Conservation (phyloP, 2,113 vertebrate genomes). For the Sprattus sprattus region DNA sequence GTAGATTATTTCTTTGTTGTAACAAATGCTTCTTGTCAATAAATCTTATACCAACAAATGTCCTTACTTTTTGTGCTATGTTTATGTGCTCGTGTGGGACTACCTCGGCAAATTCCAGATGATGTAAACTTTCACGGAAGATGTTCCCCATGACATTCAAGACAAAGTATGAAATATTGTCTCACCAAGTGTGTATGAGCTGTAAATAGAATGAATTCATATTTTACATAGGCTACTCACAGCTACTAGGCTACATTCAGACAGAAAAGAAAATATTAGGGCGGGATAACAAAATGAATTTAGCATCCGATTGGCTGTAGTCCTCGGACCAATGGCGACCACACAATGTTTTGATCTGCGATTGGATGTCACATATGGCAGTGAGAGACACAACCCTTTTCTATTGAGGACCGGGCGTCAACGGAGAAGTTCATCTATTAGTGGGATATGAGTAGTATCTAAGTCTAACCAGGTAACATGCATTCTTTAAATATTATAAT, state of each 20-base stretch:
- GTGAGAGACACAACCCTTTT: not conserved
- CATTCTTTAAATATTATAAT: not conserved
- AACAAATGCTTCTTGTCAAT: no score
- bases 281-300: not conserved
- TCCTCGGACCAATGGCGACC: not conserved
- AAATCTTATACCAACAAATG: no score
- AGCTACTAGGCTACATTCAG: not conserved
- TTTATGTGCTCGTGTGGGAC: no score
- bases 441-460: constrained; percentile 5
- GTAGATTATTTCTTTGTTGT: no score
- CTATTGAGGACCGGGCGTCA: constrained; percentile 5
- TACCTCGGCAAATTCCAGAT: not conserved
- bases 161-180: not conserved
- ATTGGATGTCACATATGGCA: not conserved
- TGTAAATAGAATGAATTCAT: no score
- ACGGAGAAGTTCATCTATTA: not conserved
- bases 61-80: no score
- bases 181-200: no score
- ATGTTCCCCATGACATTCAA: not conserved
- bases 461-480: not conserved
- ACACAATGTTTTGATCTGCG: constrained; percentile 7
- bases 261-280: not conserved
- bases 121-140: not conserved
- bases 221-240: no score
- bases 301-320: not conserved